Evolutionary conservation across 2,113 vertebrate genomes (phyloP).

Genomic region (Salvelinus fontinalis): DNA sequence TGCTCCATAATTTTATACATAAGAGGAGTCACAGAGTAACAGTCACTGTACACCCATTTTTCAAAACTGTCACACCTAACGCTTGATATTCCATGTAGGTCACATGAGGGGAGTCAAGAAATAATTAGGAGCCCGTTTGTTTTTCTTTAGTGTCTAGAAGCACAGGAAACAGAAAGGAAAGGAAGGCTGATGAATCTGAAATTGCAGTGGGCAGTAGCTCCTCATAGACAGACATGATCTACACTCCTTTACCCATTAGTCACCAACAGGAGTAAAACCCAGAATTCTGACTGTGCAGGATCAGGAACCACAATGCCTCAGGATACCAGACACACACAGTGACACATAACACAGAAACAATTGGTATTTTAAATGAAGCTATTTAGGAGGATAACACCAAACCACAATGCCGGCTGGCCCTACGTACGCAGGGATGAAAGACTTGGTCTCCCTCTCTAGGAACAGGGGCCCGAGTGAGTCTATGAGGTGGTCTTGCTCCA

Average conservation of each 20-base stretch:
- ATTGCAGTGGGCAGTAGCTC: constrained; percentile 28
- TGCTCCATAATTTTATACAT: no score
- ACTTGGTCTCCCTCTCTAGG: constrained; percentile 21
- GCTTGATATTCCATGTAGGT: neutral
- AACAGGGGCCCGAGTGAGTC: constrained; percentile 41
- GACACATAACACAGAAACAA: constrained; percentile 25
- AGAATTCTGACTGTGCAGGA: constrained; percentile 25
- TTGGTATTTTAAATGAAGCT: constrained; percentile 27
- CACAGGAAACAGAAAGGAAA: constrained; percentile 28
- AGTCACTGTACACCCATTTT: neutral
- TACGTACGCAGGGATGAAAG: neutral
- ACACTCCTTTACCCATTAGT: constrained; percentile 32
- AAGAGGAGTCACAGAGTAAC: no score
- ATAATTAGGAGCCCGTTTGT: neutral
- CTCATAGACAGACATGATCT: constrained; percentile 49
- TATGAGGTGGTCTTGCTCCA: constrained; percentile 69
- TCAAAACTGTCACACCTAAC: neutral
- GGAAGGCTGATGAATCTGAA: constrained; percentile 22
- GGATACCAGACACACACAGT: constrained; percentile 25
- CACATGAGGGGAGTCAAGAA: constrained; percentile 20
- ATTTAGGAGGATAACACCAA: constrained; percentile 29
- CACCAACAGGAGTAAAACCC: constrained; percentile 30
- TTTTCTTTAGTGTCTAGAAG: constrained; percentile 7
- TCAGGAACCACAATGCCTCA: constrained; percentile 50
- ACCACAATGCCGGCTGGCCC: constrained; percentile 32